phyloP scores from a whole-genome alignment of 2,797 vertebrate species.

The Pelodytes ibericus region DNA sequence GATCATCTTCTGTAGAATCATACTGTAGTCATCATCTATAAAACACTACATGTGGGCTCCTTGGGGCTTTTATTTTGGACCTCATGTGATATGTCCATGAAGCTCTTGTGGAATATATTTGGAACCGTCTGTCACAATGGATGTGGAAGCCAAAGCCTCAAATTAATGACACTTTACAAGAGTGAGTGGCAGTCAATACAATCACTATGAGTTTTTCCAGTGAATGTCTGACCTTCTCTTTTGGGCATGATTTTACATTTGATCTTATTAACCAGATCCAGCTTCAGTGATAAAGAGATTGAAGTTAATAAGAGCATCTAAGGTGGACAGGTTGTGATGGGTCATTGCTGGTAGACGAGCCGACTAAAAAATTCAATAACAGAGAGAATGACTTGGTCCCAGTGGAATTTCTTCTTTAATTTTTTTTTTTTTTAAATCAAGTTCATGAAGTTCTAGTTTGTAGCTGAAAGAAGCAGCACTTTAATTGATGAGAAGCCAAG shows the following conservation, averaged over 20 bases:
- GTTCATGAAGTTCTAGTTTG: slow-evolving; percentile 30
- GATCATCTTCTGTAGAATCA: neutral
- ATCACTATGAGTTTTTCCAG: neutral
- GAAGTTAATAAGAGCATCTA: neutral
- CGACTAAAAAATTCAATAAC: slow-evolving; percentile 31
- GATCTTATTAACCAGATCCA: too few relatives aligned
- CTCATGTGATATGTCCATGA: neutral
- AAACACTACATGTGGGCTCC: neutral
- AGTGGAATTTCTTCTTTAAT: neutral
- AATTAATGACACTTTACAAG: neutral
- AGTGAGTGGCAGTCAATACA: neutral
- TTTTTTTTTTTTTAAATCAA: too few relatives aligned
- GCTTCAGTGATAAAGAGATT: neutral
- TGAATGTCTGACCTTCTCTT: too few relatives aligned
- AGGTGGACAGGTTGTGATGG: slow-evolving; percentile 3
- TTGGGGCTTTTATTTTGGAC: neutral
- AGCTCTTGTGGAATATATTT: neutral
- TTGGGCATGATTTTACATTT: too few relatives aligned
- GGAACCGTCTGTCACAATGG: neutral
- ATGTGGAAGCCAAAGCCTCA: neutral
- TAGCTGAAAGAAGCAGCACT: slow-evolving; percentile 54
- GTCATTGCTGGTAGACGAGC: slow-evolving; percentile 30
- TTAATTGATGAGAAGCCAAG: neutral
- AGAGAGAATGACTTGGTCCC: slow-evolving; percentile 10
- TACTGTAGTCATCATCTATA: neutral